Base-by-base conservation (phyloP, 1,140 invertebrate species). In the Euborellia annulipes region DNA sequence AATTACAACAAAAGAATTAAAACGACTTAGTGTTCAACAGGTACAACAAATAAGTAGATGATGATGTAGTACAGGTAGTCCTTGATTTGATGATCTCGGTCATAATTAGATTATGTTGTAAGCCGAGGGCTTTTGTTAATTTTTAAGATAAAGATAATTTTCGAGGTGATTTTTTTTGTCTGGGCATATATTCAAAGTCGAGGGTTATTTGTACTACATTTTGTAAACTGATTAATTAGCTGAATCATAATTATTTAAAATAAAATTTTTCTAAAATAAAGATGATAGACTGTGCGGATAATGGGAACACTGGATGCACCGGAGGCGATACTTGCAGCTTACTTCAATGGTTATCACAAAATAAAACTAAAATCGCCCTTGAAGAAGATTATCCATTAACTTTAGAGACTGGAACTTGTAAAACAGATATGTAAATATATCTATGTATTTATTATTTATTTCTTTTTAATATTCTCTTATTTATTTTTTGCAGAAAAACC, bases 291-390 rank as follows among this genome's bases (percentile, higher is more conserved):
- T 91, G 86, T 64, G 76, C 85, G 1, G 64, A 64, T 21, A 66
- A 75, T 37, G 72, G 72, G 34, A 85, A 85, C 62, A 66, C 68
- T 46, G 86, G 86, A 0, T 92, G 87, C 59, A 56, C 69, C 3
- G 87, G 87, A 34, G 86, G 87, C 20, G 82, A 89, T 58, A 82
- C 79, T 43, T 89, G 83, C 56, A 64, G 66, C 43, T 67, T 86
- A n/a, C 59, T 88, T 0, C 57, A 70, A 1, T 90, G 85, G 85
- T 55, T 89, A 38, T 49, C 63, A n/a, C 51, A 61, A 36, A 71
- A 72, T 46, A 71, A 76, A 43, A 62, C 73, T 4, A 56, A 61
- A 9, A 60, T 89, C 30, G 56, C 72, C 19, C 55, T 56, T 1
- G 78, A 80, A 47, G 58, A 56, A 3, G 60, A 72, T 20, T 89